These are phyloP conservation scores for Papilio helenus DNA, from an alignment of 1,140 invertebrate genomes.

Conservation along the genomic window DNA sequence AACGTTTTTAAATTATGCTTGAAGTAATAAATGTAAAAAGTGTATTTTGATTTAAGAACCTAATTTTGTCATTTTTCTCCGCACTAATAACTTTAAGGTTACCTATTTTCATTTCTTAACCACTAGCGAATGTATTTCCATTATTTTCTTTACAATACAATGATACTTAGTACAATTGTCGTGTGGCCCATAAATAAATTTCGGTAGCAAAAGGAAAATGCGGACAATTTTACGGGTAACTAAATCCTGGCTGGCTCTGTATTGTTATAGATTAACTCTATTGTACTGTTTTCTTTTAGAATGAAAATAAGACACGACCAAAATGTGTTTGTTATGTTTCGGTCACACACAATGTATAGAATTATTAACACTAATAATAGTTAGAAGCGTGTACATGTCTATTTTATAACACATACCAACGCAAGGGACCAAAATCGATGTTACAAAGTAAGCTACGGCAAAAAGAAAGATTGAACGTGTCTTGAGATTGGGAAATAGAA, in stretches of 20 bases:
- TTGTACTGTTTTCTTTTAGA: constrained; percentile 18
- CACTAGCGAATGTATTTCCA: not conserved
- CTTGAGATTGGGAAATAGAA: not conserved
- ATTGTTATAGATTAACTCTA: constrained; percentile 28
- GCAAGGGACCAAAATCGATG: too few species aligned
- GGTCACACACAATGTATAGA: not conserved
- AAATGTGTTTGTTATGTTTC: constrained; percentile 15
- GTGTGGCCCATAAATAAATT: constrained; percentile 23
- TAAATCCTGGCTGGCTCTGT: constrained; percentile 20
- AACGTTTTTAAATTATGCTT: too few species aligned
- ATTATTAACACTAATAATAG: not conserved
- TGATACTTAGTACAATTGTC: constrained; percentile 14
- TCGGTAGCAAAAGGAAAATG: constrained; percentile 28
- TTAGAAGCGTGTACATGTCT: too few species aligned
- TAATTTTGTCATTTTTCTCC: not conserved
- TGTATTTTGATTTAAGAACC: too few species aligned
- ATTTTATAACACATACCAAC: too few species aligned
- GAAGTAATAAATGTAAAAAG: too few species aligned
- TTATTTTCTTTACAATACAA: constrained; percentile 1
- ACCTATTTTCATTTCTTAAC: not conserved
- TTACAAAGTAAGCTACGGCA: too few species aligned
- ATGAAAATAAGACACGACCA: constrained; percentile 8
- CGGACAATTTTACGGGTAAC: constrained; percentile 28
- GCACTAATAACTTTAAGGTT: not conserved
- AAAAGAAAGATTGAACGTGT: not conserved